A percentile compares a stretch with the other conserved stretches of the same genome.
These are phyloP conservation scores for Corythornis madagascariensis DNA, from an alignment of 2,113 vertebrate genomes.

Conservation along the genomic window DNA sequence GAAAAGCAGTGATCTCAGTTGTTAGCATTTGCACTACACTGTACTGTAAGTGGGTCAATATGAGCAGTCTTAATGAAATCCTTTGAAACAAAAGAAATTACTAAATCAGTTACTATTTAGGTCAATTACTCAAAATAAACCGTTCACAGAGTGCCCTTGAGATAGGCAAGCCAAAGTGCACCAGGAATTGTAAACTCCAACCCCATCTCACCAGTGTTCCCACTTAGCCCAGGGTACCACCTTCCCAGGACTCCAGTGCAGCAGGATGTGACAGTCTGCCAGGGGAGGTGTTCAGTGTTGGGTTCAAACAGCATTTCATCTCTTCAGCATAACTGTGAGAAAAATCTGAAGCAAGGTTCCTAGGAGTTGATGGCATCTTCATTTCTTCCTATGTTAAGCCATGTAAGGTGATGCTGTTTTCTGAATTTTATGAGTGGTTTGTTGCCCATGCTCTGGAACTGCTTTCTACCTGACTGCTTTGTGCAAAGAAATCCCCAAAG, in stretches of 20 bases:
- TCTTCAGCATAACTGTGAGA: neutral
- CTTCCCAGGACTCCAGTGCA: neutral
- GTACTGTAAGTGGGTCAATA: neutral
- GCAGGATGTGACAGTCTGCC: neutral
- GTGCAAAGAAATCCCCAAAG: neutral
- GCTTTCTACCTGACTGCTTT: neutral
- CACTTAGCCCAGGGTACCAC: neutral
- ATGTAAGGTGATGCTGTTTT: accelerated
- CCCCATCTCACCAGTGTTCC: neutral
- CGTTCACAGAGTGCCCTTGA: neutral
- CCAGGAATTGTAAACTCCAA: neutral
- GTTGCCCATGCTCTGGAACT: neutral
- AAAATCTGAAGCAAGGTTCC: neutral
- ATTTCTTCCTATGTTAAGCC: neutral
- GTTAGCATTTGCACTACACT: neutral
- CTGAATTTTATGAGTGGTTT: neutral
- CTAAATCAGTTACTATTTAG: constrained; percentile 21
- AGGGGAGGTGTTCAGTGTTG: neutral
- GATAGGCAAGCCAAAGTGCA: neutral
- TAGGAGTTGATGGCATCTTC: neutral
- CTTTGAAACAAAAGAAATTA: constrained; percentile 44
- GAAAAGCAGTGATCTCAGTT: neutral
- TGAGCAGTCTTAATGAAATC: neutral
- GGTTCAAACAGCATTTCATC: neutral
- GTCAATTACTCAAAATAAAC: constrained; percentile 41